Conservation (phyloP, 2,888 invertebrate species). For the Danaus chrysippus region DNA sequence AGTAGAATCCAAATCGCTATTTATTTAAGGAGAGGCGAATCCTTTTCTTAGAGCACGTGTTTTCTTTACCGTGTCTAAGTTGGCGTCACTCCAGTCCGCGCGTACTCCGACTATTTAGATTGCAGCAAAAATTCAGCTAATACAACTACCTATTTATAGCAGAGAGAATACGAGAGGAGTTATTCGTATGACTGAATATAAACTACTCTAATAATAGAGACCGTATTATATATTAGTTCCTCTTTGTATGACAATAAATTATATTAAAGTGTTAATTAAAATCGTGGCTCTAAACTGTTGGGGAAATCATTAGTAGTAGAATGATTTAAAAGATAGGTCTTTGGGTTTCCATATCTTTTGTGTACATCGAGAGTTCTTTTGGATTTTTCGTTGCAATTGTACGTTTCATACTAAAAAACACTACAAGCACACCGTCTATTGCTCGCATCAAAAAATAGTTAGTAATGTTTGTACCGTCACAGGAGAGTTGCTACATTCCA, state of each 20-base stretch:
- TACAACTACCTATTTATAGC: constrained; percentile 16
- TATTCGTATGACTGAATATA: background rate
- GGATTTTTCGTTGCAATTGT: no score
- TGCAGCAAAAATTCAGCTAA: constrained; percentile 24
- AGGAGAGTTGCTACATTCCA: constrained; percentile 4
- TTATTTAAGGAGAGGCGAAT: background rate
- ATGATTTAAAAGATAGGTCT: background rate
- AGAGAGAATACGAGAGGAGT: constrained; percentile 8
- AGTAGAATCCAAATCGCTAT: background rate
- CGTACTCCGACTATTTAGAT: constrained; percentile 24
- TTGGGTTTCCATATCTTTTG: no score
- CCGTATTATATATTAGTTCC: no score
- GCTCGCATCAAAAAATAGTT: no score
- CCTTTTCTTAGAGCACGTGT: constrained; percentile 1
- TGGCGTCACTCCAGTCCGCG: constrained; percentile 22
- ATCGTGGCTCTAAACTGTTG: no score
- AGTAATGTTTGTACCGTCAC: background rate
- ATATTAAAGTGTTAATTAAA: no score
- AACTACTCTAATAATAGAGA: background rate
- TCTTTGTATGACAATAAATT: no score
- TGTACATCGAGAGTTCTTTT: no score
- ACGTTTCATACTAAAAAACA: no score
- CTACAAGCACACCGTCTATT: no score
- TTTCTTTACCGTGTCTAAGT: constrained; percentile 12
- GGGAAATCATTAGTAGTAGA: background rate